Evolutionary conservation across 1,140 invertebrate genomes (phyloP).

Genomic region (Neuroterus valhalla): DNA sequence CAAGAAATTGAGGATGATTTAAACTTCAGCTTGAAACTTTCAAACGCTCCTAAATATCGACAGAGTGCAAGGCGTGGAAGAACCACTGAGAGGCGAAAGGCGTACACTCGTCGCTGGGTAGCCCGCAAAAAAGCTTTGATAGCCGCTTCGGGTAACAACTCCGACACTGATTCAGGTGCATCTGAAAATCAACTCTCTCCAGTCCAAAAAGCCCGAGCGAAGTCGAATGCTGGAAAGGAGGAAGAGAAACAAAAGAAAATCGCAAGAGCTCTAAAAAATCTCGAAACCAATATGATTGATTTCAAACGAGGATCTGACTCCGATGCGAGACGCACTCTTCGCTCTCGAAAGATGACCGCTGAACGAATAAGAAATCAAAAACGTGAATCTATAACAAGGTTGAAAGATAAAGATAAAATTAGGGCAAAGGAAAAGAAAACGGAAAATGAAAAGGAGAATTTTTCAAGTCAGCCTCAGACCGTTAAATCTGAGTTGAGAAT

Average conservation of each 20-base stretch:
- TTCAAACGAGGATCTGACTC: constrained; percentile 30
- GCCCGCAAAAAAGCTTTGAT: constrained; percentile 68
- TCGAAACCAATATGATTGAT: constrained; percentile 54
- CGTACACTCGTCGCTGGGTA: constrained; percentile 70
- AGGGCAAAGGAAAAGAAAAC: constrained; percentile 47
- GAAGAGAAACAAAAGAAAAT: constrained; percentile 55
- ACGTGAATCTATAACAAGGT: not conserved
- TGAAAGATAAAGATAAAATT: constrained; percentile 35
- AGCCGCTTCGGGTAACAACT: constrained; percentile 65
- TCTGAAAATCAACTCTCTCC: constrained; percentile 67
- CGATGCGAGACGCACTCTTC: constrained; percentile 33
- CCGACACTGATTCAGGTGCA: constrained; percentile 67
- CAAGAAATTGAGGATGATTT: not conserved
- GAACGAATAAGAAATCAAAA: not conserved
- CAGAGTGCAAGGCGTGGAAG: constrained; percentile 53
- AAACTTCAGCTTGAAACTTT: not conserved
- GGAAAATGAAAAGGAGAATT: constrained; percentile 42
- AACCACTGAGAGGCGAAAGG: constrained; percentile 63
- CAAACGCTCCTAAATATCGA: constrained; percentile 3
- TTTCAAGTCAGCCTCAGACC: constrained; percentile 35
- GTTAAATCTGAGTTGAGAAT: constrained; percentile 63
- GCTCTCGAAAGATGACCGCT: constrained; percentile 9
- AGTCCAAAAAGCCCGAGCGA: constrained; percentile 68
- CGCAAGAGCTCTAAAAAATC: constrained; percentile 56
- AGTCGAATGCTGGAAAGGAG: constrained; percentile 66